A percentile compares a stretch with the other conserved stretches of the same genome.
Evolutionary conservation across 2,113 vertebrate genomes (phyloP).

Genomic region (Haemorhous mexicanus): DNA sequence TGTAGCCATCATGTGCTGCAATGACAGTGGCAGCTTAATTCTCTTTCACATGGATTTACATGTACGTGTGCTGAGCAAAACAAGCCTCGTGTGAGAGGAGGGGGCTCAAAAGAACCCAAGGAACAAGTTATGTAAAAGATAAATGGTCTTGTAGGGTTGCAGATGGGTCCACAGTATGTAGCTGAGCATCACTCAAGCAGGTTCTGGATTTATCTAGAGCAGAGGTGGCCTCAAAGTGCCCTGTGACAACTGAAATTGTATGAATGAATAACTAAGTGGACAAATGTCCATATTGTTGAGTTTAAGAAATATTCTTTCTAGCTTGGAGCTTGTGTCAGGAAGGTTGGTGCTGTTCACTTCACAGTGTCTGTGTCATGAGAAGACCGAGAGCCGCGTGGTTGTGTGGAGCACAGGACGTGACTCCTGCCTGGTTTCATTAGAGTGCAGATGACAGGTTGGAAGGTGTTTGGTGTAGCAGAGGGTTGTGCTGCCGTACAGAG

Average conservation of each 20-base stretch:
- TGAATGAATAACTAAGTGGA: neutral
- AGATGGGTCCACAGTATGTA: neutral
- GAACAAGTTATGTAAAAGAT: neutral
- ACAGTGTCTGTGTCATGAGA: neutral
- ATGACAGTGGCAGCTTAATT: neutral
- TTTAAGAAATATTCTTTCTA: neutral
- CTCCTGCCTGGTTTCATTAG: neutral
- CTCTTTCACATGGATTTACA: neutral
- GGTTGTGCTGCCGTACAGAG: neutral
- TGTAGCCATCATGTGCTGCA: neutral
- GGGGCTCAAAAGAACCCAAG: neutral
- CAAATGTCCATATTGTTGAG: neutral
- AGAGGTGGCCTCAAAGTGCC: neutral
- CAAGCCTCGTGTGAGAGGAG: neutral
- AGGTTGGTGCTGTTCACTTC: neutral
- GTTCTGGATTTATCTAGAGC: neutral
- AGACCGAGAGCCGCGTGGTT: neutral
- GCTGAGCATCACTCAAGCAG: neutral
- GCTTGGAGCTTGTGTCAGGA: neutral
- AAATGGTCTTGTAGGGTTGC: neutral
- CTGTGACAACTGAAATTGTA: neutral
- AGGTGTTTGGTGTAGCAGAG: neutral
- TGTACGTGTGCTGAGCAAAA: neutral
- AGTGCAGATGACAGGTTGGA: neutral
- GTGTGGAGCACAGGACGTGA: neutral